Percentiles rank a stretch among this genome's conserved stretches.
phyloP scores from a whole-genome alignment of 1,140 invertebrate genomes.

The Eufriesea mexicana region DNA sequence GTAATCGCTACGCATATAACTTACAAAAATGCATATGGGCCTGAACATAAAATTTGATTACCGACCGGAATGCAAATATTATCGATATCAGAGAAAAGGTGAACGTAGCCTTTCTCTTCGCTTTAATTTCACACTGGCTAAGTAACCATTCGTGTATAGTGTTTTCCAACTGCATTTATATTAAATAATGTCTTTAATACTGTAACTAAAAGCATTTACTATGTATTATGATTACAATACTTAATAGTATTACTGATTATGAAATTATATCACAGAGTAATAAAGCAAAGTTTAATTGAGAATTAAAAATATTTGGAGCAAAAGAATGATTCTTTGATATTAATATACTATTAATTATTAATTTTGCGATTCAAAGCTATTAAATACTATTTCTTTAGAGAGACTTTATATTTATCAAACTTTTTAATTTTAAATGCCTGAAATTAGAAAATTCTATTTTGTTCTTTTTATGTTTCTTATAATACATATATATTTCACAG shows the following conservation, averaged over 20 bases:
- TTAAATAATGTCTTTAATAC: neutral
- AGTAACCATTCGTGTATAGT: neutral
- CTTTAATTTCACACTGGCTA: slow-evolving; percentile 7
- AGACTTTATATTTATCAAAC: too few relatives aligned
- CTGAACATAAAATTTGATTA: slow-evolving; percentile 7
- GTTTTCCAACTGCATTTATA: neutral
- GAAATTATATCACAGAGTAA: too few relatives aligned
- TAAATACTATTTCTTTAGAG: too few relatives aligned
- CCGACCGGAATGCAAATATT: neutral
- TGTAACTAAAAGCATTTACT: neutral
- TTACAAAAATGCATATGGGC: neutral
- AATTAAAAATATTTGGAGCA: too few relatives aligned
- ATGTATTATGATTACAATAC: neutral
- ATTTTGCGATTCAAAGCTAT: too few relatives aligned
- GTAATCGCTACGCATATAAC: neutral
- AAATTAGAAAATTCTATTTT: too few relatives aligned
- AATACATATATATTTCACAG: too few relatives aligned
- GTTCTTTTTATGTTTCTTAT: too few relatives aligned
- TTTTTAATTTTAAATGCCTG: too few relatives aligned
- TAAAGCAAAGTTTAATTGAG: too few relatives aligned
- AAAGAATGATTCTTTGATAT: too few relatives aligned
- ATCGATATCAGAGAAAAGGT: slow-evolving; percentile 3
- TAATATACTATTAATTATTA: too few relatives aligned
- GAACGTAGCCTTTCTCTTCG: slow-evolving; percentile 26
- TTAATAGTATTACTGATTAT: neutral